Percentiles rank a stretch among this genome's conserved stretches.
phyloP scores from a whole-genome alignment of 2,888 invertebrate genomes.

The Anthophora plumipes region DNA sequence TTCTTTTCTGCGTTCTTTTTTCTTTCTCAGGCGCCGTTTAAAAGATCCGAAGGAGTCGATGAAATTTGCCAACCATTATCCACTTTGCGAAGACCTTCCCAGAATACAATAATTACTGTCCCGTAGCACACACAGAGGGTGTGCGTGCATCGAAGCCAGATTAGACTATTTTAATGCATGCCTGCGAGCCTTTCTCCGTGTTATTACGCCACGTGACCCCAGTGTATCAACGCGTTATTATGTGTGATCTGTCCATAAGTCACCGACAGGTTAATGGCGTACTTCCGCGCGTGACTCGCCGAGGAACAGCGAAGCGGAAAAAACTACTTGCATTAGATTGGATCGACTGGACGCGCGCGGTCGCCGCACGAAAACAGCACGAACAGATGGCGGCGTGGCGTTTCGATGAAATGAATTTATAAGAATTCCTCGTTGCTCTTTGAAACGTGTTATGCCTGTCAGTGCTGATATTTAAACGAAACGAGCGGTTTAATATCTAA shows the following conservation, averaged over 20 bases:
- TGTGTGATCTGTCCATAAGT: conserved; percentile 66
- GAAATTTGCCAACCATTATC: conserved; percentile 49
- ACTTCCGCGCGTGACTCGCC: conserved; percentile 53
- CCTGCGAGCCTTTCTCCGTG: conserved; percentile 36
- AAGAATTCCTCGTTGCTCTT: not conserved
- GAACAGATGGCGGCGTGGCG: not conserved
- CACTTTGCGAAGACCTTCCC: conserved; percentile 49
- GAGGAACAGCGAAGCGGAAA: conserved; percentile 47
- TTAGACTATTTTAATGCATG: conserved; percentile 54
- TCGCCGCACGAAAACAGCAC: not conserved
- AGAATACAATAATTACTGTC: conserved; percentile 62
- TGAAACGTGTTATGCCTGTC: not conserved
- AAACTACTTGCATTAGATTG: conserved; percentile 51
- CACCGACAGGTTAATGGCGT: conserved; percentile 74
- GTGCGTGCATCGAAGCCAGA: conserved; percentile 42
- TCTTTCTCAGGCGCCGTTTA: not conserved
- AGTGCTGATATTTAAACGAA: no score
- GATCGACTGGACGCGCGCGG: conserved; percentile 29
- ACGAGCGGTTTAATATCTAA: no score
- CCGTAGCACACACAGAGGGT: conserved; percentile 10
- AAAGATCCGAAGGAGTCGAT: conserved; percentile 22
- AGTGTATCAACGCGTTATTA: conserved; percentile 65
- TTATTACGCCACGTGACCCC: conserved; percentile 46
- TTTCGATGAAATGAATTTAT: not conserved
- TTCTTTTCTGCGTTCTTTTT: not conserved